phyloP scores from a whole-genome alignment of 2,797 vertebrate genomes.

The Echeneis naucrates region DNA sequence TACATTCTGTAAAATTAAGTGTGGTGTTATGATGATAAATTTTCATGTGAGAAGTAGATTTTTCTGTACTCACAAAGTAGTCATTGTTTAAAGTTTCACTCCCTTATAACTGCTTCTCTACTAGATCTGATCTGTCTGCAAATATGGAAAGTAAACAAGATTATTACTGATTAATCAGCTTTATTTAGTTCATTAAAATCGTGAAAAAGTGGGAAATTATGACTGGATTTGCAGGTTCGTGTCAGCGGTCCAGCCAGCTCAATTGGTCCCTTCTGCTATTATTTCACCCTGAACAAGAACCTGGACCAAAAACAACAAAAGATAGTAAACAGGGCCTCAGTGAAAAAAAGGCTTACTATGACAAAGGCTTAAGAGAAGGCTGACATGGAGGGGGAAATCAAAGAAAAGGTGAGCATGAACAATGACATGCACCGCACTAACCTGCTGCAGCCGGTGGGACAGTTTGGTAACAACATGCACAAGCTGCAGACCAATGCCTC shows the following conservation, averaged over 20 bases:
- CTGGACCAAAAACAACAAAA: not conserved
- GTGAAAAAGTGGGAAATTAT: not conserved
- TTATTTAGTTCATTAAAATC: not conserved
- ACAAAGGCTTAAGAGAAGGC: not conserved
- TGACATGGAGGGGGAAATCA: not conserved
- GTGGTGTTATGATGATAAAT: not conserved
- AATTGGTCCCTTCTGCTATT: not conserved
- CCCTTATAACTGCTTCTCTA: not conserved
- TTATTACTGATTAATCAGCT: no score
- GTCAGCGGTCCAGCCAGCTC: not conserved
- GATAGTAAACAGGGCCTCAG: no score
- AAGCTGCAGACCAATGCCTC: slow-evolving; percentile 1
- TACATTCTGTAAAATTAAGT: not conserved
- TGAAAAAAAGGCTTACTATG: no score
- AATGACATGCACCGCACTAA: not conserved
- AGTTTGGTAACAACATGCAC: not conserved
- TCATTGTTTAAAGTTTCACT: not conserved
- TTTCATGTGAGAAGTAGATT: not conserved
- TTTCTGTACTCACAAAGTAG: not conserved
- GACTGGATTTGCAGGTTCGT: not conserved
- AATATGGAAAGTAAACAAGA: not conserved
- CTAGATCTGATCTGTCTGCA: not conserved
- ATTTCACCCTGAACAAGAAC: not conserved
- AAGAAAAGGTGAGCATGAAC: not conserved
- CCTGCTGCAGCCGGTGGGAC: not conserved